phyloP scores from a whole-genome alignment of 2,888 invertebrate genomes.

The Halictus ligatus region DNA sequence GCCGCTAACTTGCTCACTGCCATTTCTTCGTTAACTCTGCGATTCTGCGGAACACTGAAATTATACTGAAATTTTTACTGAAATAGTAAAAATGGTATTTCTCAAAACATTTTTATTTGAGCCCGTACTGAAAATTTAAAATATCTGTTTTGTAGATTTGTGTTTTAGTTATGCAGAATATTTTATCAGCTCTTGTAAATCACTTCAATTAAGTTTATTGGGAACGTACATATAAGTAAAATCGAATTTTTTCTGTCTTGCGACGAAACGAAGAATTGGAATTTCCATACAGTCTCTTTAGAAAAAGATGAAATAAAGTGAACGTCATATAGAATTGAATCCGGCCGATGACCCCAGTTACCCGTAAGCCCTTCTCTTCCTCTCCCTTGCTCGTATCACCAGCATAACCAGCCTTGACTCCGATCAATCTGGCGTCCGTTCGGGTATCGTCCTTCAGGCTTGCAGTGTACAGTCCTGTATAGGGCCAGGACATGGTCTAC shows the following conservation, averaged over 20 bases:
- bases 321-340: slow-evolving; percentile 70
- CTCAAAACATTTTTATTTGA: too few relatives aligned
- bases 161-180: too few relatives aligned
- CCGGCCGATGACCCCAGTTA: slow-evolving; percentile 76
- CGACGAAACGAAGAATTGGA: slow-evolving; percentile 39
- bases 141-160: too few relatives aligned
- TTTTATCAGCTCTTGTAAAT: not conserved
- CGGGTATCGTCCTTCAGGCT: slow-evolving; percentile 68
- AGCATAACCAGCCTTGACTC: slow-evolving; percentile 74
- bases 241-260: not conserved
- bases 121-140: too few relatives aligned
- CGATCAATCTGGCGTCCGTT: slow-evolving; percentile 78
- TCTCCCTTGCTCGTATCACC: slow-evolving; percentile 69
- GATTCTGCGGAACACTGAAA: not conserved
- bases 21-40: not conserved
- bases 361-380: slow-evolving; percentile 73
- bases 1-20: not conserved
- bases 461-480: slow-evolving; percentile 53
- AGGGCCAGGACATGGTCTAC: slow-evolving; percentile 44
- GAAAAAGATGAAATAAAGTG: slow-evolving; percentile 57
- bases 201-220: not conserved
- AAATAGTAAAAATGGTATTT: too few relatives aligned
- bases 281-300: slow-evolving; percentile 32
- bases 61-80: too few relatives aligned
- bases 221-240: not conserved